A percentile compares a stretch with the other conserved stretches of the same genome.
Conservation (phyloP, 1,140 invertebrate species). For the Plectrocnemia conspersa region DNA sequence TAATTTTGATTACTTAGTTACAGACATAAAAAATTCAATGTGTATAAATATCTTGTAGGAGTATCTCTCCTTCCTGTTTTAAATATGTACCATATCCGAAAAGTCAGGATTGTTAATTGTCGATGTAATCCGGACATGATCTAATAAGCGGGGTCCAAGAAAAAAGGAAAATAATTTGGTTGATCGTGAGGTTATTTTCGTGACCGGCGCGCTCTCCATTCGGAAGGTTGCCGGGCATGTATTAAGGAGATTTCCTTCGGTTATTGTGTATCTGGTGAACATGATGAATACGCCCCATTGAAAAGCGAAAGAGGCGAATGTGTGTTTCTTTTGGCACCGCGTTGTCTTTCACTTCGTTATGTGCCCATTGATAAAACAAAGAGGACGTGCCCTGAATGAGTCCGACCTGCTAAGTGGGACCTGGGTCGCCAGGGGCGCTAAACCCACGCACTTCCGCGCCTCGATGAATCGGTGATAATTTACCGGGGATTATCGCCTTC, state of each 20-base stretch:
- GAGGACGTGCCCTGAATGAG: conserved; percentile 23
- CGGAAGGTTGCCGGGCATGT: not conserved
- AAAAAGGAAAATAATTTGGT: not conserved
- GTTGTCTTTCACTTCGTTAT: conserved; percentile 17
- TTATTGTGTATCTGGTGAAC: not conserved
- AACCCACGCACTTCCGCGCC: no score
- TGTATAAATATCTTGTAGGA: no score
- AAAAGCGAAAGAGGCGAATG: conserved; percentile 9
- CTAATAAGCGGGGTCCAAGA: not conserved
- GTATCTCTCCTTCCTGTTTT: no score
- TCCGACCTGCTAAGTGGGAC: conserved; percentile 7
- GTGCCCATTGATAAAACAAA: conserved; percentile 25
- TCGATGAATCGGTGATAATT: no score
- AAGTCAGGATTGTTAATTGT: not conserved
- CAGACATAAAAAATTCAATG: no score
- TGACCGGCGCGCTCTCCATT: conserved; percentile 4
- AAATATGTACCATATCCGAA: not conserved
- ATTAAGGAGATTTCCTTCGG: not conserved
- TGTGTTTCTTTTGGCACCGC: not conserved
- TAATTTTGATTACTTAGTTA: no score
- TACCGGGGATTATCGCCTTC: no score
- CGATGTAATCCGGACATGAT: conserved; percentile 5
- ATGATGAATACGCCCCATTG: conserved; percentile 9
- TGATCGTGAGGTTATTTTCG: conserved; percentile 9
- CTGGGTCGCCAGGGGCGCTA: no score